Evolutionary conservation across 2,797 vertebrate species (phyloP), one percentile per base, ranked within the genome.

Genomic region (Sebastes nivosus): DNA sequence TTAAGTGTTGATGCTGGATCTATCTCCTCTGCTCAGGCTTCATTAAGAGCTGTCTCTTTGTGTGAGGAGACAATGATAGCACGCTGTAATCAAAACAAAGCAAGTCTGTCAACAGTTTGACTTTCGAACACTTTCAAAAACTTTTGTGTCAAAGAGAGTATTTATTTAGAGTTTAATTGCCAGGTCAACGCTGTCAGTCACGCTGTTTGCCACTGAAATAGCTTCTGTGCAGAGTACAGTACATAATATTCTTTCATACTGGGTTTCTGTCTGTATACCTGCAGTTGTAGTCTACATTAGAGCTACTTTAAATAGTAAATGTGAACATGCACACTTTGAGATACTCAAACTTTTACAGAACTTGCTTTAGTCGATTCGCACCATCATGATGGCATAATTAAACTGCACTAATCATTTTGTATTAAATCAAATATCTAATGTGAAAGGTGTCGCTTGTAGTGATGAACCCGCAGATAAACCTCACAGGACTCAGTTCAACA

Each of bases 1-100:
- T 92, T 87, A 87, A 72, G 75, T 87, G 83, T 92, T 93, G 85
- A 89, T 18, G 82, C 72, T 69, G 81, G 72, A 93, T 92, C 71
- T 79, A 82, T 74, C 60, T 72, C 3, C 58, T 78, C 13, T 32
- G 76, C 79, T 69, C 24, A 58, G 73, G 77, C 83, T 86, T 92
- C 90, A 89, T 93, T 93, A 93, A 78, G 79, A 81, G 50, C 72
- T 66, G 72, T 78, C 27, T 87, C 13, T 71, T 77, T 77, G 16
- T 72, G 55, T 72, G 67, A 79, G 57, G 42, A 88, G 24, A 73
- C 60, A 65, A 79, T 34, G 65, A 76, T 64, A 50, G 57, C 25
- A 63, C n/a, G 16, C 25, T 34, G 54, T 8, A 59, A 77, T 79
- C 71, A 85, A 88, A 88, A 86, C 65, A 86, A 85, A 75, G 36